Evolutionary conservation across 2,888 invertebrate species (phyloP), one percentile per base, ranked within the genome.

Genomic region (Pollenia griseotomentosa): DNA sequence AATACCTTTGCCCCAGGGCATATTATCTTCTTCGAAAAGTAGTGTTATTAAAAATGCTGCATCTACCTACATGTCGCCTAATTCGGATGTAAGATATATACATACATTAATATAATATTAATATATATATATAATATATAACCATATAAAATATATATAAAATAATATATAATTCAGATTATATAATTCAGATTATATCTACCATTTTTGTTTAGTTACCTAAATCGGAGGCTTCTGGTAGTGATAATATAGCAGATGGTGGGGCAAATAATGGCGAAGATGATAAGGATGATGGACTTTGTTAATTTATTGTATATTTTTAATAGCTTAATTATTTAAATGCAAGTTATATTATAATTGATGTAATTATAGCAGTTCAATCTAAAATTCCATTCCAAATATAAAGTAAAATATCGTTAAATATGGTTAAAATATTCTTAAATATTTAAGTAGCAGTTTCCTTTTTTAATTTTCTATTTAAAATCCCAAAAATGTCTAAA

Each of bases 1-100:
- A 90, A 94, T 97, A 93, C 95, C 95, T 46, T 92, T 96, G 88
- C 96, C 96, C 0, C 94, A 95, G 88, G 95, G 95, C 70, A 92
- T 94, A 73, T 94, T 95, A 2, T 92, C 94, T 82, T 94, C 95
- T 0, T 95, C 95, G 2, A 95, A 95, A 88, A 95, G 95, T 33
- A 94, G 94, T 66, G 95, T 96, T 53, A 93, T 95, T 88, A 95
- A 96, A 91, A 96, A 96, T 92, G 96, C 96, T 9, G 96, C 96
- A 8, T 95, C 96, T 90, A 92, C 92, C 88, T 90, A 93, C 91
- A 91, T 91, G 80, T 91, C 92, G 84, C 90, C 91, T 44, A 91
- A 90, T 87, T 88, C 88, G 44, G 90, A 88, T 68, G 89, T 90
- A 88, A 88, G 55, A 59, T 42, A 46, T 6, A 33, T 6, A 33